phyloP scores from a whole-genome alignment of 2,113 vertebrate species.

The Mormyrus iriodes region DNA sequence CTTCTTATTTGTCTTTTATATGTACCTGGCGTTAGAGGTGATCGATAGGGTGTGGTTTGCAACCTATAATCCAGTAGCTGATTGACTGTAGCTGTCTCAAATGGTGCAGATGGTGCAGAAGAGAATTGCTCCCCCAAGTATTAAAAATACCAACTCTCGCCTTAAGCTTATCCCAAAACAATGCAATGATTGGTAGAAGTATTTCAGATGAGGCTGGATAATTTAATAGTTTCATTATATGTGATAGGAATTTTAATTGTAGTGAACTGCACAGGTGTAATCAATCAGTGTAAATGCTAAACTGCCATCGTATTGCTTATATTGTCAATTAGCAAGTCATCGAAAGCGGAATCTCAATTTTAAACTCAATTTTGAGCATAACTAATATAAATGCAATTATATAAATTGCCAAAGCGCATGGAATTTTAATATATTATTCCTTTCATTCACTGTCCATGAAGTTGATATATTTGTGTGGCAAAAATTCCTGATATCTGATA shows the following conservation, averaged over 20 bases:
- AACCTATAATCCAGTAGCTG: not conserved
- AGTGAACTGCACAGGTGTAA: not conserved
- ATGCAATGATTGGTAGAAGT: not conserved
- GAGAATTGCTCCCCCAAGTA: not conserved
- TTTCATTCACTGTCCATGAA: not conserved
- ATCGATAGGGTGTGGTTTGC: not conserved
- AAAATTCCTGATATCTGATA: not conserved
- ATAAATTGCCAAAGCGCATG: not conserved
- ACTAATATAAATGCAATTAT: not conserved
- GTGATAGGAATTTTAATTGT: not conserved
- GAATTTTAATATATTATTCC: not conserved
- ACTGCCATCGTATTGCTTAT: not conserved
- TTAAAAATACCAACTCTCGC: not conserved
- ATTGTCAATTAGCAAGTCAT: not conserved
- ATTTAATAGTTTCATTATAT: not conserved
- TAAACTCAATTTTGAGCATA: not conserved
- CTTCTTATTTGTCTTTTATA: not conserved
- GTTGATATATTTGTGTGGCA: not conserved
- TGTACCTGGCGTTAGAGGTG: not conserved
- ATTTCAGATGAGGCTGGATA: not conserved
- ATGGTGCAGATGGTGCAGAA: not conserved
- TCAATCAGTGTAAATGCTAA: not conserved
- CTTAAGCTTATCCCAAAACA: not conserved
- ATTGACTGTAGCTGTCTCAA: not conserved
- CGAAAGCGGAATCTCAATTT: not conserved